Conservation (phyloP, 1,140 invertebrate genomes). For the Mycetomoellerius zeteki region DNA sequence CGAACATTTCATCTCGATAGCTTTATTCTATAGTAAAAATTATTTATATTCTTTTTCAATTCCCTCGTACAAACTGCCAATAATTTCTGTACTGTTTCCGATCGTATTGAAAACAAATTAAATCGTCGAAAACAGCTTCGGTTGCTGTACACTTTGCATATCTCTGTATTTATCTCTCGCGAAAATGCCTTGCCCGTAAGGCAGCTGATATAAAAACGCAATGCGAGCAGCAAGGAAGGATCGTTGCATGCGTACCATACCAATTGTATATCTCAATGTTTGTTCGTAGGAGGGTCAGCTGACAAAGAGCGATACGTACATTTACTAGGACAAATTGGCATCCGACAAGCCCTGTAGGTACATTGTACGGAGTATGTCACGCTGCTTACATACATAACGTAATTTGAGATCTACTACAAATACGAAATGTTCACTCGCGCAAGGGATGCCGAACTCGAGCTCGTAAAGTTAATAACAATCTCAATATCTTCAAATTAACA, state of each 20-base stretch:
- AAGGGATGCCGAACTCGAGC: slow-evolving; percentile 1
- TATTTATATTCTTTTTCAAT: not conserved
- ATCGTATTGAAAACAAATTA: not conserved
- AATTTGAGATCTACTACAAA: slow-evolving; percentile 40
- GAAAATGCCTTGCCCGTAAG: not conserved
- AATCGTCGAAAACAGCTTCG: slow-evolving; percentile 9
- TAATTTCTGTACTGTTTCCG: not conserved
- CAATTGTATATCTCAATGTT: slow-evolving; percentile 77
- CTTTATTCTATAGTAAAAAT: not conserved
- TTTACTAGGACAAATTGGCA: slow-evolving; percentile 84
- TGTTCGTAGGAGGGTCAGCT: slow-evolving; percentile 79
- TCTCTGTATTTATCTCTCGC: not conserved
- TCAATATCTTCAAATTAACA: slow-evolving; percentile 2
- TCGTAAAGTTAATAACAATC: not conserved
- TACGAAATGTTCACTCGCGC: slow-evolving; percentile 15
- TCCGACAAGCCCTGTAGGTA: slow-evolving; percentile 75
- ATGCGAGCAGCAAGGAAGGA: slow-evolving; percentile 10
- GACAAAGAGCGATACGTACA: slow-evolving; percentile 86
- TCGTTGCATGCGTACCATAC: slow-evolving; percentile 59
- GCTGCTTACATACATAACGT: slow-evolving; percentile 67
- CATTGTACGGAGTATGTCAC: slow-evolving; percentile 71
- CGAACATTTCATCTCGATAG: not conserved
- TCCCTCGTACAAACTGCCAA: not conserved
- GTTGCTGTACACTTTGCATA: slow-evolving; percentile 11
- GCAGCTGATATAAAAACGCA: slow-evolving; percentile 2